Evolutionary conservation across 2,888 invertebrate species (phyloP), one percentile per base, ranked within the genome.

Genomic region (Nyleta sp.): DNA sequence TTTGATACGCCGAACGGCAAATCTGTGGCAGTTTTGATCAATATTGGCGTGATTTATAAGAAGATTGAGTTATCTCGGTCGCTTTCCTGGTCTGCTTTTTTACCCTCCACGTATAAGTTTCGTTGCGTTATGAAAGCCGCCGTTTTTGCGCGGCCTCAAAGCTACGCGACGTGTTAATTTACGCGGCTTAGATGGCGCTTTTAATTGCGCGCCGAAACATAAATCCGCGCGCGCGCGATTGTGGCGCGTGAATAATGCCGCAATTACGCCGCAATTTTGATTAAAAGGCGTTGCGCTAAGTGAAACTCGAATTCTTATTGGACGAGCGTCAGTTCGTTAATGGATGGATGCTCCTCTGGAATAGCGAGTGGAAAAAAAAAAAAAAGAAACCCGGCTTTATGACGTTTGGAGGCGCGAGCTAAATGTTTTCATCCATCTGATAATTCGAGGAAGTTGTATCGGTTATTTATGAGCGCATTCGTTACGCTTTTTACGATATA

Each of bases 41-140:
- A 73, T 76, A 60, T 68, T 68, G 52, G 17, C 35, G 74, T 80
- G 82, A 80, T 81, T 84, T 85, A 82, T 80, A 85, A 84, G 83
- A 67, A 83, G 82, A 87, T 81, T 80, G 83, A 83, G 86, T 86
- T 85, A 59, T 52, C 60, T 13, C 33, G 44, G 24, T 24, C 35
- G 35, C n/a, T 11, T 11, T 35, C 35, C n/a, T 2, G 2, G 2
- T 11, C 35, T 3, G 2, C 35, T 3, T 35, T 35, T 35, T n/a
- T 11, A 11, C n/a, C 35, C 10, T 31, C 46, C 35, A 35, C 35
- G 33, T 60, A 48, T 60, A 62, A 62, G n/a, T 62, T 35, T 38
- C 20, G 38, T 28, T 22, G 38, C 62, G 62, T 62, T 62, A 48
- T 31, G 62, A 48, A 18, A 24, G 33, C 33, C n/a, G 35, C 17